A percentile compares a stretch with the other conserved stretches of the same genome.
These are phyloP conservation scores for Procavia capensis DNA, from an alignment of 2,113 vertebrate species.

Conservation along the genomic window DNA sequence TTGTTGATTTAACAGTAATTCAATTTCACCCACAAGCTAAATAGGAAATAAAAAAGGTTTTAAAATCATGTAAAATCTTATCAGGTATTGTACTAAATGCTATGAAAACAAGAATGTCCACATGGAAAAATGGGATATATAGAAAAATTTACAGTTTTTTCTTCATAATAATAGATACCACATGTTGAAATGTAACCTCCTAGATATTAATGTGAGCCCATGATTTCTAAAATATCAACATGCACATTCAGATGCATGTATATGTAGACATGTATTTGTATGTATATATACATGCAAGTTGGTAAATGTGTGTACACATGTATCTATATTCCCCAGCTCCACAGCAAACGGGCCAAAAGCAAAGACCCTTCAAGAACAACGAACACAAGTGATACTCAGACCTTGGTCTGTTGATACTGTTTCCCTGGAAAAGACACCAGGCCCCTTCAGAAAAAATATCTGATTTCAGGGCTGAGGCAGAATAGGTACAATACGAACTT, in stretches of 20 bases:
- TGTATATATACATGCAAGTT: neutral
- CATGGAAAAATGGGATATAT: neutral
- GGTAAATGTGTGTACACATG: neutral
- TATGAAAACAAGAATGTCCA: constrained; percentile 7
- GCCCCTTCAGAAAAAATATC: neutral
- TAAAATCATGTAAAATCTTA: constrained; percentile 64
- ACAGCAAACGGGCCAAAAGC: neutral
- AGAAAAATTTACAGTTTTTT: constrained; percentile 36
- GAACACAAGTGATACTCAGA: neutral
- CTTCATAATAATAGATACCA: constrained; percentile 32
- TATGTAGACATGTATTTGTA: neutral
- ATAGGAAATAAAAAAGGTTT: constrained; percentile 65
- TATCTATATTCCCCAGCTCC: neutral
- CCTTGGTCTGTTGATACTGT: neutral
- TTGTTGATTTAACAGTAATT: constrained; percentile 90
- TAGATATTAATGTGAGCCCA: neutral
- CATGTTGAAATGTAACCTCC: constrained; percentile 27
- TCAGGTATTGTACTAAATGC: neutral
- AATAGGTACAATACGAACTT: constrained; percentile 10
- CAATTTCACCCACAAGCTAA: constrained; percentile 92
- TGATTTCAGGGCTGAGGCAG: neutral
- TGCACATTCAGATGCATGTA: neutral
- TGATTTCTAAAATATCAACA: constrained; percentile 11
- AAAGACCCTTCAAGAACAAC: neutral
- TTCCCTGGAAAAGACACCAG: neutral